Evolutionary conservation across 2,888 invertebrate genomes (phyloP), one percentile per base, ranked within the genome.

Genomic region (Andrena haemorrhoa): DNA sequence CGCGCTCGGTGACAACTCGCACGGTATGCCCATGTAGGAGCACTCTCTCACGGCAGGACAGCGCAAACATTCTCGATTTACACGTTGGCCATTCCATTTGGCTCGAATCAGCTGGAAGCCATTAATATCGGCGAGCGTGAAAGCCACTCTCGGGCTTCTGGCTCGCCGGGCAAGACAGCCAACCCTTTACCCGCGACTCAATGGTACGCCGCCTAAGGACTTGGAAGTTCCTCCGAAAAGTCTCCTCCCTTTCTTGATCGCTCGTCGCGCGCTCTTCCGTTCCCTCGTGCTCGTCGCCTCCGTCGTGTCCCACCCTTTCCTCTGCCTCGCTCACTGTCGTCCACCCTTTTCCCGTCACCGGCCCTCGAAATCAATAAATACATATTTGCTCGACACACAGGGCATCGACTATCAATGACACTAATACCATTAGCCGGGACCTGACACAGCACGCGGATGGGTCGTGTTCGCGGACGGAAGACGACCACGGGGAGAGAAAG

Each of bases 331-430:
- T 10, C 56, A 2, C 41, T 41, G 41, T 26, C 47, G 41, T 26
- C 47, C 85, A 41, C 75, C 78, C 76, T 66, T 47, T 60, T 31
- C 75, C 70, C 41, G 31, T 33, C 29, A 41, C 3, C 51, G 61
- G 60, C 75, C 64, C 71, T 76, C 79, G 65, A 82, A 91, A 91
- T 92, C 92, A 91, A 92, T 92, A 91, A 90, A 91, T 90, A 91
- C 91, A 92, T 92, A 92, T 92, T 91, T 93, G 91, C 88, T 89
- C 88, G 87, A 82, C 82, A 83, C 86, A 90, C 88, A 83, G 80
- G 82, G 86, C 90, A 92, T 92, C 91, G 90, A 90, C 89, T 90
- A 88, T 86, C 90, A 90, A 92, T 88, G 92, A 92, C 91, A 86
- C 89, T 92, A 90, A 92, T 91, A 89, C 91, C 91, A 92, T 93